phyloP scores from a whole-genome alignment of 2,113 vertebrate genomes.

The Chroicocephalus ridibundus region DNA sequence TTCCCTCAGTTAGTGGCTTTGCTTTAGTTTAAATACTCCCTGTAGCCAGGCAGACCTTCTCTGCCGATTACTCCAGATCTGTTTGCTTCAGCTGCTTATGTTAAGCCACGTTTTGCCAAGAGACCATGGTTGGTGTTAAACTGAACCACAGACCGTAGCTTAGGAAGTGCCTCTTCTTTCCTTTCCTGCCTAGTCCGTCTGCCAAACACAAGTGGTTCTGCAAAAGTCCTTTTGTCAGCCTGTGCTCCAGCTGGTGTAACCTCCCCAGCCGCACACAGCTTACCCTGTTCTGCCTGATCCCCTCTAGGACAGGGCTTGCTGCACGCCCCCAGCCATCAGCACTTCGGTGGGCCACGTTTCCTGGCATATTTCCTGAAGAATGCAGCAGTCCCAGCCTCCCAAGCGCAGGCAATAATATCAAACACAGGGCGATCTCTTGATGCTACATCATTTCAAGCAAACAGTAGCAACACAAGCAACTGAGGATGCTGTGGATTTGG shows the following conservation, averaged over 20 bases:
- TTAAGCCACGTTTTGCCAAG: not conserved
- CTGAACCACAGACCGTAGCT: not conserved
- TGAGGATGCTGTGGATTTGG: not conserved
- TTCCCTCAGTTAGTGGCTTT: not conserved
- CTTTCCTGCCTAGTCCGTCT: not conserved
- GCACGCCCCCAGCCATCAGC: not conserved
- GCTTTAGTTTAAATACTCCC: not conserved
- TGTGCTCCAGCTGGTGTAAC: not conserved
- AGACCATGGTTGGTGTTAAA: not conserved
- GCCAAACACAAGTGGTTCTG: not conserved
- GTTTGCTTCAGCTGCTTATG: not conserved
- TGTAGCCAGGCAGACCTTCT: not conserved
- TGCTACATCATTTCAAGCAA: not conserved
- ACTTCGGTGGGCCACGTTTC: fast-evolving
- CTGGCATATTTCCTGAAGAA: not conserved
- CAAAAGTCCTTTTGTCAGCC: not conserved
- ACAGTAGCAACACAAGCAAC: not conserved
- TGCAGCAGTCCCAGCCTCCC: not conserved
- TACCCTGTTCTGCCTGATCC: not conserved
- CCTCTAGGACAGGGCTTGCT: fast-evolving
- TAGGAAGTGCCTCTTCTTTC: slow-evolving; percentile 2
- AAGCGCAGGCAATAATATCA: not conserved
- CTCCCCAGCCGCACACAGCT: not conserved
- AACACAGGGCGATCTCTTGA: not conserved
- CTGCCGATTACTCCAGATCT: not conserved